Conservation (phyloP, 2,113 vertebrate genomes). For the Terrapene triunguis region DNA sequence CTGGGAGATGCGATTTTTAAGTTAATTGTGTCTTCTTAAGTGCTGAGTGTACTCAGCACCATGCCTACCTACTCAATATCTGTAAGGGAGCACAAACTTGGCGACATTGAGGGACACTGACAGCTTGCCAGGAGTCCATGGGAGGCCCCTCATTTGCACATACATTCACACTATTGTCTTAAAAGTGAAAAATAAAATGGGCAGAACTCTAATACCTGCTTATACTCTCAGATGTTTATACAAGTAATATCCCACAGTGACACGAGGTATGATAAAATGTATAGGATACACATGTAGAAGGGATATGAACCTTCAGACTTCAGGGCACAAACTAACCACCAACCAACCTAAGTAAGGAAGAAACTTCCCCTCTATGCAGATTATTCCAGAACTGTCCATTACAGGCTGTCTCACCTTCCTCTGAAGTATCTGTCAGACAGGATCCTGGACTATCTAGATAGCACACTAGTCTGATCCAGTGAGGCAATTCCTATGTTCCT, state of each 20-base stretch:
- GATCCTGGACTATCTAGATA: not conserved
- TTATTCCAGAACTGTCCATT: not conserved
- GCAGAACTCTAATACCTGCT: not conserved
- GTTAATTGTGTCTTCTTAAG: not conserved
- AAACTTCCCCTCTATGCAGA: not conserved
- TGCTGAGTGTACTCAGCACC: not conserved
- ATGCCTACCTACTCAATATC: not conserved
- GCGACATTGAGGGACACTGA: not conserved
- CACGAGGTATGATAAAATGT: not conserved
- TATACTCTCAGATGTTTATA: not conserved
- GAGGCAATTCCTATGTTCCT: not conserved
- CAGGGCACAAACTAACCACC: not conserved
- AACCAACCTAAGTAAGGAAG: not conserved
- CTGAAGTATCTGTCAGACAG: not conserved
- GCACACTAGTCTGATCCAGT: not conserved
- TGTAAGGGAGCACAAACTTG: not conserved
- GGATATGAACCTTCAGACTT: not conserved
- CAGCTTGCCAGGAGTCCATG: not conserved
- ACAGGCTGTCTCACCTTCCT: not conserved
- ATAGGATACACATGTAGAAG: not conserved
- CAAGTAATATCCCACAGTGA: not conserved
- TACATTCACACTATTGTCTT: not conserved
- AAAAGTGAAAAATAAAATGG: not conserved
- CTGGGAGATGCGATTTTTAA: not conserved
- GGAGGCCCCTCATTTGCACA: not conserved